Base-by-base conservation (phyloP, 1,140 invertebrate species). In the Dendrolimus kikuchii region DNA sequence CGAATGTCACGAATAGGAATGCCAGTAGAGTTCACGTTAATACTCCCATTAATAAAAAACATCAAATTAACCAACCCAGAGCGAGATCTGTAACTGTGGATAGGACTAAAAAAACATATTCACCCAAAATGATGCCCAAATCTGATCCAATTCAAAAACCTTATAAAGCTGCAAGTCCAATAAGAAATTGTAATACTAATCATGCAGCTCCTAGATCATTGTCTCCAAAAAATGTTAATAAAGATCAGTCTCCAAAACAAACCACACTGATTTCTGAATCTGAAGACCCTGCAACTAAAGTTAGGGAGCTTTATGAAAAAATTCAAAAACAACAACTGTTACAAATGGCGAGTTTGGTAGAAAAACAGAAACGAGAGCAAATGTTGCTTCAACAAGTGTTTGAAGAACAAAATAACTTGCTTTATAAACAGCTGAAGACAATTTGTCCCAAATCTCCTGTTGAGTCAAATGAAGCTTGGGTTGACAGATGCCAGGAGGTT, bases 311-410 rank as follows among this genome's bases (percentile, higher is more conserved):
- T 2, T 86, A 86, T 44, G 81, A 87, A 51, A 89, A 90, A 64
- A 88, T 92, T 59, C 89, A 91, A 65, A 89, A 89, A 46, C 86
- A 90, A 53, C 90, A 92, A 58, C 82, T 89, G n/a, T 80, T 81
- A 38, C 88, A 91, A 71, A 90, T 92, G 89, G 71, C 76, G 0
- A 88, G 84, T 41, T 61, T 92, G 46, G 75, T 91, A 5, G 85
- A 88, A 49, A 89, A 89, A 41, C 90, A 92, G 62, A 88, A 89
- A 52, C 86, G 79, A 7, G 90, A 92, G 61, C 90, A 91, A 60
- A 65, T 86, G 9, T 66, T 88, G 4, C 74, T 92, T 44, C 89
- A 90, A 60, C 86, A 91, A 59, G 84, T 89, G 39, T 91, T 91
- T 67, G 89, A 91, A 53, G 89, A 89, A 44, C 90, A 92, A 60